These are phyloP conservation scores for Xylota sylvarum DNA, from an alignment of 2,888 invertebrate species.

Conservation along the genomic window DNA sequence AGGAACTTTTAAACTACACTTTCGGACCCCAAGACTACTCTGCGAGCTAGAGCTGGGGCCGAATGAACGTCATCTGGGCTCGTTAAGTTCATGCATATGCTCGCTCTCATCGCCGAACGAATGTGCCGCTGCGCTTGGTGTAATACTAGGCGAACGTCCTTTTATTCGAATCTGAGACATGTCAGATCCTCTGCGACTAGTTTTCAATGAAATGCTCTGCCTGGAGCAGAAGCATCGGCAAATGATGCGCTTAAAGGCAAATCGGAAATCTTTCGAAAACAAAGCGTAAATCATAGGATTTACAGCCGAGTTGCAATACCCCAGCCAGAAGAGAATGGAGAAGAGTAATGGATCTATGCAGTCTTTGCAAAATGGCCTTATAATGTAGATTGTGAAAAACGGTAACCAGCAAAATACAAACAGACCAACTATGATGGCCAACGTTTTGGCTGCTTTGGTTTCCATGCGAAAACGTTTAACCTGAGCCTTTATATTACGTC, in stretches of 20 bases:
- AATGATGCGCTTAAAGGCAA: constrained; percentile 96
- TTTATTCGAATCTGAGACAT: constrained; percentile 86
- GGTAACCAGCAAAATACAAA: constrained; percentile 99
- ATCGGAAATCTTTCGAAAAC: constrained; percentile 97
- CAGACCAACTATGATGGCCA: constrained; percentile 98
- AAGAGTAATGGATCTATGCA: constrained; percentile 95
- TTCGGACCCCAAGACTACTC: constrained; percentile 83
- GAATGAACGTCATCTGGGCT: constrained; percentile 87
- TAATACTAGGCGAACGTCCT: constrained; percentile 86
- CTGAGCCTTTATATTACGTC: constrained; percentile 95
- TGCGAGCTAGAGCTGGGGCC: constrained; percentile 83
- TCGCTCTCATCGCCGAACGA: constrained; percentile 87
- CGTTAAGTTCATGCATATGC: constrained; percentile 84
- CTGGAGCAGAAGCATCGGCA: constrained; percentile 92
- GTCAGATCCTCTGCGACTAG: constrained; percentile 86
- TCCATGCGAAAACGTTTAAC: constrained; percentile 97
- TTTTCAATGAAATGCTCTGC: constrained; percentile 83
- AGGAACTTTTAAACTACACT: constrained; percentile 83
- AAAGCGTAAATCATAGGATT: constrained; percentile 98
- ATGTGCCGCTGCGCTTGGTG: constrained; percentile 86
- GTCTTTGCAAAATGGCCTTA: constrained; percentile 94
- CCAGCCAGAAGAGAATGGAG: constrained; percentile 97
- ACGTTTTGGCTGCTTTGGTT: constrained; percentile 98
- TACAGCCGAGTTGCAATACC: constrained; percentile 98
- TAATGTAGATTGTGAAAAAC: constrained; percentile 97